Evolutionary conservation across 1,140 invertebrate species (phyloP), one percentile per base, ranked within the genome.

Genomic region (Drosophila jambulina): DNA sequence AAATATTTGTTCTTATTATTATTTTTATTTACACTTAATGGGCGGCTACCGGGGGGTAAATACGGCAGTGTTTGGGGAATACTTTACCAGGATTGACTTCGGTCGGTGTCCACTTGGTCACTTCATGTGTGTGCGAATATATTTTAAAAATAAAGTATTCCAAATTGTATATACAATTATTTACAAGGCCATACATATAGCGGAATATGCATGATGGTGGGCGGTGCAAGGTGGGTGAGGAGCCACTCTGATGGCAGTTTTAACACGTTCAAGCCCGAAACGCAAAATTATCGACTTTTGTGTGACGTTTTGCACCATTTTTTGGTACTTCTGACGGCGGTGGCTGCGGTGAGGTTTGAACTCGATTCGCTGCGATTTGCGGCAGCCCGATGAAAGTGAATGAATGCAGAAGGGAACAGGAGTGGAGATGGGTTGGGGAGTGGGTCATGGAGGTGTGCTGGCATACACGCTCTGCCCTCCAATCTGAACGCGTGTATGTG

Each of bases 221-320:
- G 34, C 2, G 54, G 32, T 57, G 42, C 25, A 23, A 21, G 25
- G 19, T 13, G 63, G 38, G 43, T 19, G 13, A 13, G 62, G 27
- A 23, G 59, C 23, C 71, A 64, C 75, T 75, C 62, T 76, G 83
- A 87, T 91, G 71, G 75, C 68, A 71, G 78, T 75, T 90, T 88
- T 88, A 85, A 77, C 86, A 85, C 86, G 67, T 74, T 88, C 88
- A 75, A 80, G 59, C 64, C 76, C 56, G 84, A 69, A 85, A 90
- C 67, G 75, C 78, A 79, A 85, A 82, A 91, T 90, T 90, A 90
- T 90, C 85, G 85, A 90, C 75, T 90, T 90, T 90, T 70, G 75
- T 65, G 78, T 85, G 85, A 90, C 77, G 70, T 90, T 87, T 88
- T 82, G 58, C 54, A 48, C 70, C 49, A 76, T 70, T 68, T 75